Conservation (phyloP, 2,113 vertebrate genomes). For the Dasyornis broadbenti region DNA sequence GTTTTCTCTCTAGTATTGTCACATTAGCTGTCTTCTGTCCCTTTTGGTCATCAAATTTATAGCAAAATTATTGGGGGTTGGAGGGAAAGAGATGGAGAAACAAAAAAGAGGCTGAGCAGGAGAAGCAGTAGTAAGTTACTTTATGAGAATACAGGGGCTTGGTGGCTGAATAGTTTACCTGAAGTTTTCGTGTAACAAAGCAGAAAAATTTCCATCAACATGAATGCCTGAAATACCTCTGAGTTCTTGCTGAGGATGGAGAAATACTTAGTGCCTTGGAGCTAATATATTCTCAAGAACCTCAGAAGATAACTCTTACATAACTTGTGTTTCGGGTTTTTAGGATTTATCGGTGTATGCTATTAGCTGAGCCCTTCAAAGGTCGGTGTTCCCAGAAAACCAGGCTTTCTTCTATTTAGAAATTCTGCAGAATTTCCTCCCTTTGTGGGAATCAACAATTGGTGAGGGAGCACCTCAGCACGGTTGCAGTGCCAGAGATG, state of each 20-base stretch:
- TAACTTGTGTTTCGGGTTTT: background rate
- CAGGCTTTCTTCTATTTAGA: background rate
- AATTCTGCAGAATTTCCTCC: background rate
- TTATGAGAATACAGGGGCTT: background rate
- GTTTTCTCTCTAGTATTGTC: background rate
- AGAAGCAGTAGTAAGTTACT: background rate
- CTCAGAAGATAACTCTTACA: background rate
- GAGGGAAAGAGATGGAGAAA: background rate
- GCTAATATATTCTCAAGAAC: background rate
- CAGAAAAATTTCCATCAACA: background rate
- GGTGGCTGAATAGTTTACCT: background rate
- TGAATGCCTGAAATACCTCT: background rate
- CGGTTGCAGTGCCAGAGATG: background rate
- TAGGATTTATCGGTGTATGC: background rate
- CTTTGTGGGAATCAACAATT: background rate
- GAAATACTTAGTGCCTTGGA: background rate
- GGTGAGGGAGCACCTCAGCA: background rate
- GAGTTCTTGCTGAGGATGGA: background rate
- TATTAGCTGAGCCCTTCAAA: background rate
- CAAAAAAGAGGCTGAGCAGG: background rate
- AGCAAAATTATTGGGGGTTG: background rate
- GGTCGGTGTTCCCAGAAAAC: background rate
- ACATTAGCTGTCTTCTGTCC: background rate
- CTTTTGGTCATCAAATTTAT: background rate
- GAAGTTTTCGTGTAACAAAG: background rate